phyloP scores from a whole-genome alignment of 1,140 invertebrate genomes.

The Orchestia grillus region DNA sequence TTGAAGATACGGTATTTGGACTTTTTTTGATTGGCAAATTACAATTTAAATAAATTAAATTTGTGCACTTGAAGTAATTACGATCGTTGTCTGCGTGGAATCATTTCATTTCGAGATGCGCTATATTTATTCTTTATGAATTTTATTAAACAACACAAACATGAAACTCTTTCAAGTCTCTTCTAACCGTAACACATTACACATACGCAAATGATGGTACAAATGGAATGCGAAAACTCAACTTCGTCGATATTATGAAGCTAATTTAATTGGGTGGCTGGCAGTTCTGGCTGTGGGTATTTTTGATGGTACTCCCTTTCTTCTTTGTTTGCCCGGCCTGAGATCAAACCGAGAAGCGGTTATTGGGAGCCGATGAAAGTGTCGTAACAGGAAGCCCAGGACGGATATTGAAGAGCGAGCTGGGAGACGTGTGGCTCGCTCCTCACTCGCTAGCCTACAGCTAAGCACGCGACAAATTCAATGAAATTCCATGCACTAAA shows the following conservation, averaged over 20 bases:
- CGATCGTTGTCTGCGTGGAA: background rate
- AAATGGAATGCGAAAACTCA: too few species aligned
- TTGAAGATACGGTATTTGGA: too few species aligned
- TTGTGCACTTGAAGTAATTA: too few species aligned
- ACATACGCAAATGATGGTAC: background rate
- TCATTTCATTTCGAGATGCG: background rate
- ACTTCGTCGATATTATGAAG: background rate
- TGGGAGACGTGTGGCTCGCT: background rate
- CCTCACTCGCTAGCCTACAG: background rate
- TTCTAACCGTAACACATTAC: too few species aligned
- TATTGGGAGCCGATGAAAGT: conserved; percentile 35
- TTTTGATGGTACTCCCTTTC: background rate
- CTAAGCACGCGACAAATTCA: background rate
- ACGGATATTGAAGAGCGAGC: background rate
- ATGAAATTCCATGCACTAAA: too few species aligned
- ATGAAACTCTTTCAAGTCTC: too few species aligned
- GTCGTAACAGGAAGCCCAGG: background rate
- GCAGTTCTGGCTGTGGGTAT: background rate
- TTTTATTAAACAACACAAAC: too few species aligned
- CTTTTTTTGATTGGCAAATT: too few species aligned
- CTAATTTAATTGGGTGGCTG: background rate
- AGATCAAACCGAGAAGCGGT: background rate
- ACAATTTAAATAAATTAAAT: too few species aligned
- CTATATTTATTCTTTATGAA: background rate
- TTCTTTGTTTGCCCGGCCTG: background rate